Conservation (phyloP, 2,113 vertebrate species). For the Osmerus mordax region DNA sequence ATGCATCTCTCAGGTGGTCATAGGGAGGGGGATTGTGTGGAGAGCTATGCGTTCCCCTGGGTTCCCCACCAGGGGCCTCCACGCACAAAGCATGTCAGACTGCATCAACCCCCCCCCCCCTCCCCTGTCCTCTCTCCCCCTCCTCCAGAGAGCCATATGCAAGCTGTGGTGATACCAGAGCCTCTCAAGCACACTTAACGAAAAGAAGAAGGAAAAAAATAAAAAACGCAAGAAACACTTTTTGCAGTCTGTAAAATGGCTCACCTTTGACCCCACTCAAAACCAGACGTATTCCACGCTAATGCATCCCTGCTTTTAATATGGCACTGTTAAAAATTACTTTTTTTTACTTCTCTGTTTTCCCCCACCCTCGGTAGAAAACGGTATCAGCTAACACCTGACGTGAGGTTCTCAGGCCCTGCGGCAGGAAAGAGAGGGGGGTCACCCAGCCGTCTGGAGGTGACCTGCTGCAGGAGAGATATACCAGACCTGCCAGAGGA, state of each 20-base stretch:
- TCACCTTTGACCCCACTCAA: conserved; percentile 41
- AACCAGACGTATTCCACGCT: conserved; percentile 46
- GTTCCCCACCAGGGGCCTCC: conserved; percentile 12
- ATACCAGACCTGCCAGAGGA: conserved; percentile 55
- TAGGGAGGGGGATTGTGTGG: conserved; percentile 15
- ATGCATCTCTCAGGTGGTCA: conserved; percentile 44
- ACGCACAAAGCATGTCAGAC: not conserved
- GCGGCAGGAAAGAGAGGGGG: conserved; percentile 58
- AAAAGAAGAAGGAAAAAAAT: conserved; percentile 4
- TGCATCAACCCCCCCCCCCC: not conserved
- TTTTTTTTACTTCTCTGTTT: conserved; percentile 26
- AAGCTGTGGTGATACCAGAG: conserved; percentile 36
- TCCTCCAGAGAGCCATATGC: conserved; percentile 29
- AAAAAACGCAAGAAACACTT: conserved; percentile 8
- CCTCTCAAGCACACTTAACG: conserved; percentile 25
- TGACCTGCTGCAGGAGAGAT: conserved; percentile 61
- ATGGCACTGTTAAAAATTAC: conserved; percentile 45
- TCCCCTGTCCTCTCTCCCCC: conserved; percentile 7
- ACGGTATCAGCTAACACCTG: conserved; percentile 62
- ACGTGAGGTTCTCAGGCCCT: conserved; percentile 40
- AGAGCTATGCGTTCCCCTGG: conserved; percentile 24
- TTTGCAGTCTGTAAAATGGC: conserved; percentile 48
- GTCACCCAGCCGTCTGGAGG: conserved; percentile 49
- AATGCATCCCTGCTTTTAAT: conserved; percentile 55
- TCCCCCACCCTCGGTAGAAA: conserved; percentile 34